Percentiles rank a stretch among this genome's conserved stretches.
phyloP scores from a whole-genome alignment of 2,888 invertebrate species.

The Chloromyia formosa region DNA sequence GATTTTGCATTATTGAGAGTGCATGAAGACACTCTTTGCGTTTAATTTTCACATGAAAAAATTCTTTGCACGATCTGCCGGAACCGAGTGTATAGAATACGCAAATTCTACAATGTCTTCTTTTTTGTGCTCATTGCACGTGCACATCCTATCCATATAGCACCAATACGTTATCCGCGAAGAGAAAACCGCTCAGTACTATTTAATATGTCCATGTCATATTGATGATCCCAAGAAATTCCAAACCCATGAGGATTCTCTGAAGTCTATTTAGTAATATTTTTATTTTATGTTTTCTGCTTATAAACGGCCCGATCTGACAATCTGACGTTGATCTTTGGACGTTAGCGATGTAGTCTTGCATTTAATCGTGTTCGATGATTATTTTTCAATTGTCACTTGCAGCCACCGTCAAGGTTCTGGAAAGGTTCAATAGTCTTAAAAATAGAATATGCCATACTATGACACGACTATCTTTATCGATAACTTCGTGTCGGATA shows the following conservation, averaged over 20 bases:
- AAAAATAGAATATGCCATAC: constrained; percentile 14
- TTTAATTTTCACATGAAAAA: constrained; percentile 22
- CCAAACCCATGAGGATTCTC: constrained; percentile 26
- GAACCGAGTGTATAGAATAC: constrained; percentile 46
- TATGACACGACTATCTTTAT: constrained; percentile 11
- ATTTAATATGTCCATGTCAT: constrained; percentile 40
- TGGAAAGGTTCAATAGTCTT: constrained; percentile 35
- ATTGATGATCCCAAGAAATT: constrained; percentile 39
- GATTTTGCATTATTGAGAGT: constrained; percentile 19
- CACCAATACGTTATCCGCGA: background rate
- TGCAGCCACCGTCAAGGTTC: constrained; percentile 26
- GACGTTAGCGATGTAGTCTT: background rate
- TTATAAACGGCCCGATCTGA: too few relatives aligned
- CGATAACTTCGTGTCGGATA: constrained; percentile 6
- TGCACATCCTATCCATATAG: constrained; percentile 32
- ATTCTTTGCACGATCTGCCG: constrained; percentile 43
- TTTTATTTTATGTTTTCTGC: too few relatives aligned
- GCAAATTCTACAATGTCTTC: constrained; percentile 8
- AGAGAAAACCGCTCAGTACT: background rate
- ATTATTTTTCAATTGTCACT: constrained; percentile 37
- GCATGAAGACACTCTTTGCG: constrained; percentile 20
- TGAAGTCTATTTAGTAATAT: constrained; percentile 24
- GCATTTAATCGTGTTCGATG: background rate
- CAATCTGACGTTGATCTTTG: background rate
- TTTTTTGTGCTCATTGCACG: constrained; percentile 33